Evolutionary conservation across 2,797 vertebrate genomes (phyloP).

Genomic region (Sylvilagus floridanus): DNA sequence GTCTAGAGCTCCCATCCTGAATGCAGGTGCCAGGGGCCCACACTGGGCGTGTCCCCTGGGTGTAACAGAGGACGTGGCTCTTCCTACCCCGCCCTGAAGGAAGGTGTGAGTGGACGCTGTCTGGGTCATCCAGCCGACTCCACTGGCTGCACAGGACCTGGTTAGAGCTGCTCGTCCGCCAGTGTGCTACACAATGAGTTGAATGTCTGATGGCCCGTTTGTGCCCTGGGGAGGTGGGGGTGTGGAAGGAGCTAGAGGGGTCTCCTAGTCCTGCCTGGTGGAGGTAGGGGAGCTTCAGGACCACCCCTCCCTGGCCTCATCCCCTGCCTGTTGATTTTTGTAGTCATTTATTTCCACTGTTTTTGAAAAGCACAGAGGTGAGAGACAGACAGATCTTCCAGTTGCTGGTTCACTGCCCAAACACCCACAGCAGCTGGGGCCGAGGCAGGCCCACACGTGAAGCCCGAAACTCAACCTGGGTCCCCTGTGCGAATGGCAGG

Average conservation of each 20-base stretch:
- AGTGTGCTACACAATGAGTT: not conserved
- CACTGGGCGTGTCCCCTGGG: not conserved
- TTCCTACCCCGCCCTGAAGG: no score
- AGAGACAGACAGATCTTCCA: no score
- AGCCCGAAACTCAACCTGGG: no score
- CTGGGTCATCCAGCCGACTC: not conserved
- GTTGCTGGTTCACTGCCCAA: no score
- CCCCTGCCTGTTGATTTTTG: no score
- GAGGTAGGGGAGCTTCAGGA: not conserved
- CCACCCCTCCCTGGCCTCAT: not conserved
- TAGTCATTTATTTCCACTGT: no score
- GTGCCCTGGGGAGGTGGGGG: not conserved
- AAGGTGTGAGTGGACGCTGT: not conserved
- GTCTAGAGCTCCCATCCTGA: slow-evolving; percentile 63
- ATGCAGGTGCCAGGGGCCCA: not conserved
- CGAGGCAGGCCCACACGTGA: no score
- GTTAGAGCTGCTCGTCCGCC: not conserved
- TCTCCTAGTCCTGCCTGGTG: not conserved
- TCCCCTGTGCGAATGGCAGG: no score
- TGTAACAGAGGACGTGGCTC: not conserved
- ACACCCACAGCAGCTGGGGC: no score
- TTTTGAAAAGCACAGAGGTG: no score
- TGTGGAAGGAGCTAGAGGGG: not conserved
- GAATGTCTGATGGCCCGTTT: not conserved
- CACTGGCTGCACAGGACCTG: not conserved